Evolutionary conservation across 2,797 vertebrate species (phyloP).

Genomic region (Champsocephalus gunnari): DNA sequence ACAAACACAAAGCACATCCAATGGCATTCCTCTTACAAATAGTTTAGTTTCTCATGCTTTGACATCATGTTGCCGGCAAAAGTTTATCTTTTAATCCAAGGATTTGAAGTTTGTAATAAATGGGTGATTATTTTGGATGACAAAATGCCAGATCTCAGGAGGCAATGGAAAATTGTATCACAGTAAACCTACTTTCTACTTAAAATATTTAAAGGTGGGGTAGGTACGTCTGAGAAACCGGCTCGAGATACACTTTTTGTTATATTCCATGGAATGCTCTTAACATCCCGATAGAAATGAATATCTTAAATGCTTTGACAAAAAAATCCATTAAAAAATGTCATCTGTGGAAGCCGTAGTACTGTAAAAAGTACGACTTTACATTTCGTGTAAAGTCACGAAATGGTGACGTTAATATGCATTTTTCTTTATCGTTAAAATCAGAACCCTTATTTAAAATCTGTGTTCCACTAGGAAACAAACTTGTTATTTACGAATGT

Average conservation of each 20-base stretch:
- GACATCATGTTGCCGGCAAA: conserved; percentile 31
- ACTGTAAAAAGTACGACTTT: no score
- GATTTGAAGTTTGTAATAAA: conserved; percentile 1
- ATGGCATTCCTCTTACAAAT: conserved; percentile 21
- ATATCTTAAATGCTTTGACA: no score
- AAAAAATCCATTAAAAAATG: no score
- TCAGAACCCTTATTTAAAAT: not conserved
- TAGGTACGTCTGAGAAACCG: no score
- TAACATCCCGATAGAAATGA: no score
- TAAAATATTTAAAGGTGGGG: no score
- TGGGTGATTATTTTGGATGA: conserved; percentile 15
- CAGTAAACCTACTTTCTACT: not conserved
- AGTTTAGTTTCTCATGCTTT: conserved; percentile 40
- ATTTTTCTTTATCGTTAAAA: not conserved
- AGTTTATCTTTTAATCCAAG: conserved; percentile 26
- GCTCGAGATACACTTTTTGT: no score
- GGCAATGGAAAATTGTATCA: conserved; percentile 2
- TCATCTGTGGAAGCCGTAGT: no score
- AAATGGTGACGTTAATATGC: not conserved
- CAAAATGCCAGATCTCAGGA: not conserved
- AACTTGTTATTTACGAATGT: not conserved
- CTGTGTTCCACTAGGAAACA: not conserved
- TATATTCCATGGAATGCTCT: no score
- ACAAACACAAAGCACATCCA: conserved; percentile 38
- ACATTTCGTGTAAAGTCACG: no score